Conservation (phyloP, 2,113 vertebrate species). For the Bubo blakistoni region DNA sequence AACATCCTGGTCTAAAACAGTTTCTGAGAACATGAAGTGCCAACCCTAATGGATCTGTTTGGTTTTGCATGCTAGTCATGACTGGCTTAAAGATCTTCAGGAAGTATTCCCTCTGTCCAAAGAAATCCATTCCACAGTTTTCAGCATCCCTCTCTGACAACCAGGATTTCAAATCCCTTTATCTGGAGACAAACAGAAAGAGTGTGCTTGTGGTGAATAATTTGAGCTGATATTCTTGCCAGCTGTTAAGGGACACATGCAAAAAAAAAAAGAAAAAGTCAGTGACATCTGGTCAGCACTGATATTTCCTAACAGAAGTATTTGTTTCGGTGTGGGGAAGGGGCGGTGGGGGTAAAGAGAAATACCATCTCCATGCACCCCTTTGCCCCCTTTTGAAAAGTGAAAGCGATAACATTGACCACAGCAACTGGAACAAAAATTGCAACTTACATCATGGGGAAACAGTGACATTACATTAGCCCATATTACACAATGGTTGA, state of each 20-base stretch:
- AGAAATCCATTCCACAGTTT: conserved; percentile 71
- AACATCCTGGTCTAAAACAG: neutral
- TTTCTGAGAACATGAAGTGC: neutral
- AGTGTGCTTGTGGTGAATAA: conserved; percentile 63
- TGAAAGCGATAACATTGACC: conserved; percentile 48
- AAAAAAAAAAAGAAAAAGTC: conserved; percentile 14
- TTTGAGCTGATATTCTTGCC: conserved; percentile 69
- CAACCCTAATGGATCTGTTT: neutral
- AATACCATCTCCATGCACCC: neutral
- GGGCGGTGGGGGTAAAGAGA: neutral
- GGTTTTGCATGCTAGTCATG: neutral
- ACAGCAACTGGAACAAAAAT: conserved; percentile 48
- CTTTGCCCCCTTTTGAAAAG: conserved; percentile 50
- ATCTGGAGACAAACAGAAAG: conserved; percentile 73
- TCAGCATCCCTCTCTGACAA: conserved; percentile 54
- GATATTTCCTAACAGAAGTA: conserved; percentile 60
- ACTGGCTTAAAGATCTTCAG: neutral
- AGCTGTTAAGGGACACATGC: conserved; percentile 71
- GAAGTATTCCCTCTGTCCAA: conserved; percentile 13
- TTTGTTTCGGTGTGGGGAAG: conserved; percentile 19
- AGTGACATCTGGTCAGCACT: conserved; percentile 68
- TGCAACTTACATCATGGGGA: conserved; percentile 13
- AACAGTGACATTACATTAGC: conserved; percentile 54
- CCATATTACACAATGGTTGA: conserved; percentile 69
- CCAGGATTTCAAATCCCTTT: conserved; percentile 69